A percentile compares a stretch with the other conserved stretches of the same genome.
Evolutionary conservation across 1,140 invertebrate species (phyloP).

Genomic region (Cyrtorhinus lividipennis): DNA sequence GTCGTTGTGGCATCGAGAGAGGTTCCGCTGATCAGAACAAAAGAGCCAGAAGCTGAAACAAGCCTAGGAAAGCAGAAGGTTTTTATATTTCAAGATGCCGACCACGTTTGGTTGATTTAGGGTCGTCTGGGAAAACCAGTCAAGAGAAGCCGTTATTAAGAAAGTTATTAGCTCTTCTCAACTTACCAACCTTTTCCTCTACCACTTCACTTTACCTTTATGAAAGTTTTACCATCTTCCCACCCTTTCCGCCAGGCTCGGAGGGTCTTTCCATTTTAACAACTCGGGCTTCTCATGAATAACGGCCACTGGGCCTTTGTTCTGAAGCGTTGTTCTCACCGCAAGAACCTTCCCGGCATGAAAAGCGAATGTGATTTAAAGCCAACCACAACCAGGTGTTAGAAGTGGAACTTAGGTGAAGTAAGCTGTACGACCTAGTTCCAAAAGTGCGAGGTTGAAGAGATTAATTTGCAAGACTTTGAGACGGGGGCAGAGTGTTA

Average conservation of each 20-base stretch:
- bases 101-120: conserved; percentile 2
- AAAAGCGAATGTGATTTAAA: not conserved
- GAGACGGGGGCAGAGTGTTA: no score
- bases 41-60: no score
- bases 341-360: not conserved
- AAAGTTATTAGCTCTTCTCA: conserved; percentile 10
- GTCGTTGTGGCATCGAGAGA: no score
- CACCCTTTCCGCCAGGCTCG: not conserved
- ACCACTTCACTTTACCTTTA: conserved; percentile 8
- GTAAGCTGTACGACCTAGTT: no score
- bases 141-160: not conserved
- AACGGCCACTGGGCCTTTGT: not conserved
- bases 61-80: no score
- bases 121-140: not conserved
- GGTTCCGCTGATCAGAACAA: no score
- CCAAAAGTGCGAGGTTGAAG: no score
- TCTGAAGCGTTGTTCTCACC: not conserved
- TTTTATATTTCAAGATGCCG: not conserved
- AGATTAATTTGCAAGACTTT: no score
- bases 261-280: not conserved
- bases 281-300: not conserved
- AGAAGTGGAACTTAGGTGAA: not conserved
- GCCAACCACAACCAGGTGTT: not conserved
- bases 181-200: not conserved
- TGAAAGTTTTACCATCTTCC: not conserved